Evolutionary conservation across 2,797 vertebrate genomes (phyloP).

Genomic region (Cuculus canorus): DNA sequence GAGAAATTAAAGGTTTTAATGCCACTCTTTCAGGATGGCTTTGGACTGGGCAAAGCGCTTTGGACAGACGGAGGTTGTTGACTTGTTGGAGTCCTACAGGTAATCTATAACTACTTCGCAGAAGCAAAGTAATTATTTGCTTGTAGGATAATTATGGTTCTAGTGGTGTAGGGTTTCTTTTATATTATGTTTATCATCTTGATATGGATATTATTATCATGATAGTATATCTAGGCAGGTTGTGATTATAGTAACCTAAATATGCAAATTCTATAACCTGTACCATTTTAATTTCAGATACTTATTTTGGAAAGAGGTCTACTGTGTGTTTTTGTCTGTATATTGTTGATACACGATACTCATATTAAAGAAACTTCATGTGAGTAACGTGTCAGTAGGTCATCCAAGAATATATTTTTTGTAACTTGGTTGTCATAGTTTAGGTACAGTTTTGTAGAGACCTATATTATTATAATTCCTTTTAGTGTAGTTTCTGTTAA

Average conservation of each 20-base stretch:
- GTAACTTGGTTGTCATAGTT: neutral
- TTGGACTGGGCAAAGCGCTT: slow-evolving; percentile 92
- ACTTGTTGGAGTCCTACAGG: slow-evolving; percentile 90
- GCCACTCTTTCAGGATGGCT: slow-evolving; percentile 83
- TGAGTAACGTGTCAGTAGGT: neutral
- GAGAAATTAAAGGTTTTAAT: neutral
- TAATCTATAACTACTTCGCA: slow-evolving; percentile 64
- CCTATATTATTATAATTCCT: neutral
- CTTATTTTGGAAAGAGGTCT: neutral
- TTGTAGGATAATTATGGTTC: too few species aligned
- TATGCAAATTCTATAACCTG: fast-evolving
- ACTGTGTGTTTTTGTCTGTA: neutral
- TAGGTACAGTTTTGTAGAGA: neutral
- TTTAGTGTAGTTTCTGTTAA: neutral
- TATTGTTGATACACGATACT: neutral
- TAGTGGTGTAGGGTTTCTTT: too few species aligned
- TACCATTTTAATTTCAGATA: neutral
- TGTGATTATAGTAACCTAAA: neutral
- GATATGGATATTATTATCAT: too few species aligned
- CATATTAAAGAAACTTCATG: neutral
- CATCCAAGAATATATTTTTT: neutral
- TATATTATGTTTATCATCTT: too few species aligned
- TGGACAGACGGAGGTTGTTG: slow-evolving; percentile 86
- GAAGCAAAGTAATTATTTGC: neutral
- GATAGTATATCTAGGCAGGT: too few species aligned